These are phyloP conservation scores for Drosophila gunungcola DNA, from an alignment of 1,140 invertebrate species.

Conservation along the genomic window DNA sequence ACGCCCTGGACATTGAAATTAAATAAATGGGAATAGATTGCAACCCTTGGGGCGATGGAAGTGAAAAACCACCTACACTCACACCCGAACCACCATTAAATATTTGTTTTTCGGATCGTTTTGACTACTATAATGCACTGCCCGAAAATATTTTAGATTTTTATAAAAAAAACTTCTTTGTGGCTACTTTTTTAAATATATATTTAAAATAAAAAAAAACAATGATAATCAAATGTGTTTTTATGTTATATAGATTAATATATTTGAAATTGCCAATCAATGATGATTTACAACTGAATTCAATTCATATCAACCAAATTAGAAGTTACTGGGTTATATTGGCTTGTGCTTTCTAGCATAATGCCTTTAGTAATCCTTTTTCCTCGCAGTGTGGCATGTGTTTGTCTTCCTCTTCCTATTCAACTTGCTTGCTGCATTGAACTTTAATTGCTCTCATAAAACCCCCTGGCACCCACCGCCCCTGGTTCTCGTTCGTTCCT, in stretches of 20 bases:
- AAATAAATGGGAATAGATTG: conserved; percentile 21
- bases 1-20: conserved; percentile 27
- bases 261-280: too few relatives aligned
- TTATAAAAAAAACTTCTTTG: too few relatives aligned
- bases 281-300: too few relatives aligned
- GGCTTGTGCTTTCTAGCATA: neutral
- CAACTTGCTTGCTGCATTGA: conserved; percentile 51
- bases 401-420: conserved; percentile 7
- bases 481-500: conserved; percentile 10
- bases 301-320: too few relatives aligned
- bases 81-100: conserved; percentile 5
- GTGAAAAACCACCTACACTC: conserved; percentile 10
- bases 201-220: too few relatives aligned
- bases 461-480: conserved; percentile 4
- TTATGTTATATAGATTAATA: too few relatives aligned
- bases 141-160: too few relatives aligned
- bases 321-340: too few relatives aligned
- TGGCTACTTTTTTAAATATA: too few relatives aligned
- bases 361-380: neutral
- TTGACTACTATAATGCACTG: conserved; percentile 10
- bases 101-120: conserved; percentile 57
- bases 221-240: too few relatives aligned
- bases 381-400: conserved; percentile 4
- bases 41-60: conserved; percentile 20
- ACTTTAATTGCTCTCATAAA: conserved; percentile 70